Evolutionary conservation across 2,113 vertebrate genomes (phyloP).

Genomic region (Catharus fuscescens): DNA sequence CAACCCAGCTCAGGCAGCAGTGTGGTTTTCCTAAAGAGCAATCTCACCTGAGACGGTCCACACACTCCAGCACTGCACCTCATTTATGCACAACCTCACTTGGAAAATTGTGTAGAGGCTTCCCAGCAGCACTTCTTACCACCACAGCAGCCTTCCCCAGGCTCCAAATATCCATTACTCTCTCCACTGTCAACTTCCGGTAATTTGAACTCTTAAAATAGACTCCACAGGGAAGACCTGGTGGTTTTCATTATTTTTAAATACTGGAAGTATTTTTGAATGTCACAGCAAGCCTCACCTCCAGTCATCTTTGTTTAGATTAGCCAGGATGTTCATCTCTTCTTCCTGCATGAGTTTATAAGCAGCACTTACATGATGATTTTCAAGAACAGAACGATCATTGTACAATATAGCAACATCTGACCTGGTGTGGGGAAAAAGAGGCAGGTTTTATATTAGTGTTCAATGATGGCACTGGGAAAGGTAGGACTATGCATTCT

Average conservation of each 20-base stretch:
- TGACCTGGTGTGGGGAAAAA: constrained; percentile 80
- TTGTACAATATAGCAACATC: constrained; percentile 97
- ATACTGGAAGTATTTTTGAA: background rate
- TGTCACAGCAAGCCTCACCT: constrained; percentile 77
- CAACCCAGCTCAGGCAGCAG: background rate
- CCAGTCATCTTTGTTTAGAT: constrained; percentile 98
- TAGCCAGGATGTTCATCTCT: constrained; percentile 95
- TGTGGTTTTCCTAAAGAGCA: background rate
- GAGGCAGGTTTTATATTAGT: background rate
- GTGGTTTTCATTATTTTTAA: background rate
- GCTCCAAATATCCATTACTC: background rate
- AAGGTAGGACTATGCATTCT: background rate
- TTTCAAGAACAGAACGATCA: constrained; percentile 96
- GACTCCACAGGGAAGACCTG: background rate
- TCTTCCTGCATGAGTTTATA: constrained; percentile 97
- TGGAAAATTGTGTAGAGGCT: background rate
- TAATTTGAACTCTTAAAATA: background rate
- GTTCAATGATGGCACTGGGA: background rate
- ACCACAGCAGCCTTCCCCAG: background rate
- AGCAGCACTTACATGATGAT: constrained; percentile 96
- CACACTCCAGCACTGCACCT: background rate
- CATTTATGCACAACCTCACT: background rate
- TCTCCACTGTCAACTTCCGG: background rate
- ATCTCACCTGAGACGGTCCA: background rate
- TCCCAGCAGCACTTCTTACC: background rate